phyloP scores from a whole-genome alignment of 2,888 invertebrate genomes.

The Tinea pellionella region DNA sequence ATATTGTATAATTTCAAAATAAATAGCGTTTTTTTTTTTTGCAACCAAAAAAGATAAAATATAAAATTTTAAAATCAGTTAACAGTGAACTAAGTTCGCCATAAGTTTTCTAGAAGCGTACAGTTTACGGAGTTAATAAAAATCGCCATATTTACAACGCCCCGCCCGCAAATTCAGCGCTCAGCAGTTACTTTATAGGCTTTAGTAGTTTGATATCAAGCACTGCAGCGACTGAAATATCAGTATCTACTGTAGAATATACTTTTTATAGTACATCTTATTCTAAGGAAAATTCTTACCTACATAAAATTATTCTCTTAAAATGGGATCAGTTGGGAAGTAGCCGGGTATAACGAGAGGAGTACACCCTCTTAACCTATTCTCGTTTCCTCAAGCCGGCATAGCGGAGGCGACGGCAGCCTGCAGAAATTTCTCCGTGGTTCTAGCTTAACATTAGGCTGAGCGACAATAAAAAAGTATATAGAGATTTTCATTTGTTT shows the following conservation, averaged over 20 bases:
- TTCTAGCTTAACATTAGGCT: too few species aligned
- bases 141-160: constrained; percentile 25
- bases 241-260: neutral
- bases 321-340: too few species aligned
- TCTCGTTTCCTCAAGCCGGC: too few species aligned
- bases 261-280: neutral
- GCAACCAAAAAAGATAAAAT: neutral
- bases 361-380: too few species aligned
- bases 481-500: too few species aligned
- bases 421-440: too few species aligned
- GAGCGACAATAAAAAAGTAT: too few species aligned
- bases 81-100: constrained; percentile 4
- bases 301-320: too few species aligned
- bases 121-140: constrained; percentile 33
- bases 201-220: neutral
- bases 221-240: constrained; percentile 4
- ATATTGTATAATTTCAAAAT: too few species aligned
- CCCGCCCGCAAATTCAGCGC: constrained; percentile 13
- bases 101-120: constrained; percentile 12
- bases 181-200: constrained; percentile 7
- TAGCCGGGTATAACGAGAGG: too few species aligned
- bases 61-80: constrained; percentile 11
- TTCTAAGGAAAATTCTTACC: too few species aligned
- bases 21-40: neutral
- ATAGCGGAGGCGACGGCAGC: too few species aligned